phyloP scores from a whole-genome alignment of 2,113 vertebrate genomes.

The Vulpes lagopus region DNA sequence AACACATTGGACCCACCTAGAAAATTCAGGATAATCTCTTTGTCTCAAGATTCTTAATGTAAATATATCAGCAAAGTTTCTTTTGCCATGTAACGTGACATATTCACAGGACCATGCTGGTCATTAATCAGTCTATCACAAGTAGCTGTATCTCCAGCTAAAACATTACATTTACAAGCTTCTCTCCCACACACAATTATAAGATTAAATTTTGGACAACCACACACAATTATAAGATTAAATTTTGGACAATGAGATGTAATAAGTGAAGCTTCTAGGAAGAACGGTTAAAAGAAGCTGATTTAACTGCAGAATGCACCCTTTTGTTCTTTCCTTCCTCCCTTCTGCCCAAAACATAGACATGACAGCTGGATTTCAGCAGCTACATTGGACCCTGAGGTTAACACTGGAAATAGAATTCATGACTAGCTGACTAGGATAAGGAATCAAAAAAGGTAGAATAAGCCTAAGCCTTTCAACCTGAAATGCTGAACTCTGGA shows the following conservation, averaged over 20 bases:
- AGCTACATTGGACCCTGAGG: background rate
- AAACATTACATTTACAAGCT: background rate
- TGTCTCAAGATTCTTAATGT: background rate
- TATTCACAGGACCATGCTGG: background rate
- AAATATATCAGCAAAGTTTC: background rate
- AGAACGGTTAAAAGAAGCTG: background rate
- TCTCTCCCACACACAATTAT: background rate
- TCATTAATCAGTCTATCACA: background rate
- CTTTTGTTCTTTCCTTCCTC: background rate
- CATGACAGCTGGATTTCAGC: background rate
- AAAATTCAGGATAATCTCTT: constrained; percentile 10
- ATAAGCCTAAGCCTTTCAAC: background rate
- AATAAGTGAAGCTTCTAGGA: background rate
- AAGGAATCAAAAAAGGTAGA: background rate
- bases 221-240: background rate
- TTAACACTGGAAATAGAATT: background rate
- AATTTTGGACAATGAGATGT: background rate
- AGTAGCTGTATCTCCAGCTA: background rate
- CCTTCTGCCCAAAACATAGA: background rate
- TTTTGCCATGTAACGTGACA: background rate
- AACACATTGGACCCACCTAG: background rate
- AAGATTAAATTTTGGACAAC: background rate
- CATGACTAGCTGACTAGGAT: background rate
- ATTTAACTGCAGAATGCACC: background rate
- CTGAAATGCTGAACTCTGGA: background rate